Evolutionary conservation across 1,140 invertebrate genomes (phyloP), one percentile per base, ranked within the genome.

Genomic region (Pseudomyrmex pallidus): DNA sequence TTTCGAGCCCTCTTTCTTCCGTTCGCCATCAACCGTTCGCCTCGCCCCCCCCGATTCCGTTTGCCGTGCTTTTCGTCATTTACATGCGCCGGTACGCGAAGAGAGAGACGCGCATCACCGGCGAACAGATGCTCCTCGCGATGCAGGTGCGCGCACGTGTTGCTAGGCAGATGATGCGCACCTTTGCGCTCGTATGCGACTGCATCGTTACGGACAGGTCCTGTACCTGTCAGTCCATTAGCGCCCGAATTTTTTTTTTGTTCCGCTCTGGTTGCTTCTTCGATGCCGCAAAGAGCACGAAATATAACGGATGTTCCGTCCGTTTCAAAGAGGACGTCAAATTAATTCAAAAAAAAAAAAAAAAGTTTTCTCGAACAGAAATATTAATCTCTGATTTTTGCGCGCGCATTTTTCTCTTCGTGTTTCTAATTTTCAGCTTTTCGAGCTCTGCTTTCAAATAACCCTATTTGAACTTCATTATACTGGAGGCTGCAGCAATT

Each of bases 131-230:
- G 62, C 62, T n/a, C 62, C 61, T 56, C 25, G 56, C 59, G 52
- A 35, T 77, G 44, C 62, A 66, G 73, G 50, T 83, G 68, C 63
- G 12, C 63, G 12, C 62, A 50, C 54, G 46, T 70, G 82, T 84
- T 84, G 74, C 64, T 61, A 78, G 63, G 74, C 83, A 80, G 74
- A 63, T 70, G 74, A 35, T 35, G 5, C 35, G 35, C 35, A 35
- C 35, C 35, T 35, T 35, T 35, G 35, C 25, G 25, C 25, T 25
- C 22, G 25, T 25, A 25, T 25, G 25, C 54, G 50, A 52, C 50
- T 20, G n/a, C 57, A 73, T 46, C 57, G 52, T 35, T 50, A 22
- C 25, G 15, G 2, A 13, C 74, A 44, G 12, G 17, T 35, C 12
- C 12, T 20, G 13, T 2, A 20, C 10, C 35, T 68, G 2, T 59